Evolutionary conservation across 2,113 vertebrate genomes (phyloP).

Genomic region (Trematocara marginatum): DNA sequence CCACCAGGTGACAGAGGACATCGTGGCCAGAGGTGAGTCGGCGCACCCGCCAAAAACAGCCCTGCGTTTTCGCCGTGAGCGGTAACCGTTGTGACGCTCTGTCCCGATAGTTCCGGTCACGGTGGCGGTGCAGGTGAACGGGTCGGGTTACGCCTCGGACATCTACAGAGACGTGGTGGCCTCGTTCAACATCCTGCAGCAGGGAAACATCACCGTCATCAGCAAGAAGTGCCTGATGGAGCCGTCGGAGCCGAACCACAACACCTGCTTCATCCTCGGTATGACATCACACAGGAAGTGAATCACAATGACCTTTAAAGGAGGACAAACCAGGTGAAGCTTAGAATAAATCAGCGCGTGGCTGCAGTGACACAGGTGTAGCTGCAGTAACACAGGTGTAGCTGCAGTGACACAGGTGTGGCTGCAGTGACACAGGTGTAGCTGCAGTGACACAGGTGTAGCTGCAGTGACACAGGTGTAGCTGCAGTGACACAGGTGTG

Average conservation of each 20-base stretch:
- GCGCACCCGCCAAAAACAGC: accelerated
- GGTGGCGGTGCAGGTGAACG: constrained; percentile 69
- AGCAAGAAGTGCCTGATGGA: constrained; percentile 75
- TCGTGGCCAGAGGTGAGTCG: constrained; percentile 71
- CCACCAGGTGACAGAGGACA: constrained; percentile 73
- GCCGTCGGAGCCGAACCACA: constrained; percentile 70
- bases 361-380: background rate
- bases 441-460: accelerated
- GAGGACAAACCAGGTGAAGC: accelerated
- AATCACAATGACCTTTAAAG: background rate
- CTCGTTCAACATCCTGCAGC: constrained; percentile 77
- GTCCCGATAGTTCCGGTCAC: constrained; percentile 69
- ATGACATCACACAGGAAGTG: background rate
- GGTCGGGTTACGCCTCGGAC: constrained; percentile 76
- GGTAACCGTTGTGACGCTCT: background rate
- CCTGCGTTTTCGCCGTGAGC: accelerated
- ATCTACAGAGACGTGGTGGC: constrained; percentile 81
- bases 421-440: no score
- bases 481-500: no score
- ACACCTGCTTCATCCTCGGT: constrained; percentile 41
- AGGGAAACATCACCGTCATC: constrained; percentile 78
- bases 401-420: accelerated
- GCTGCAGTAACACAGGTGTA: no score
- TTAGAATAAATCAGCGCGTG: background rate
- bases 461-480: accelerated